Evolutionary conservation across 2,113 vertebrate species (phyloP).

Genomic region (Anseranas semipalmata): DNA sequence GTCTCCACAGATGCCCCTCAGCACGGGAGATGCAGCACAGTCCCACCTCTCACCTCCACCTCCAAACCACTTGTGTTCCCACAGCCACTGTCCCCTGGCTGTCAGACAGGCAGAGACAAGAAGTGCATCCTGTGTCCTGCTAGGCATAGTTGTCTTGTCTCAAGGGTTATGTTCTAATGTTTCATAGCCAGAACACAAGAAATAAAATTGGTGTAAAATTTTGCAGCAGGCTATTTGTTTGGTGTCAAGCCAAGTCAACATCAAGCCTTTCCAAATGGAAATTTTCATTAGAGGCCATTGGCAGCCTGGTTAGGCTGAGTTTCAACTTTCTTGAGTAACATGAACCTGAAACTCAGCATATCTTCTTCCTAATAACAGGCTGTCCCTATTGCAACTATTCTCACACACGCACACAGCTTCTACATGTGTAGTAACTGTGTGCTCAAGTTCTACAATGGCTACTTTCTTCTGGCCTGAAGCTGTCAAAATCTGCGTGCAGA

Average conservation of each 20-base stretch:
- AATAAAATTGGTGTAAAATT: slow-evolving; percentile 94
- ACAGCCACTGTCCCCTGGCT: not conserved
- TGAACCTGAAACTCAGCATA: slow-evolving; percentile 75
- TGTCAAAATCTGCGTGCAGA: not conserved
- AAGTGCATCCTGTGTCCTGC: not conserved
- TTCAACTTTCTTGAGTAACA: slow-evolving; percentile 75
- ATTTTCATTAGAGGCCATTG: slow-evolving; percentile 83
- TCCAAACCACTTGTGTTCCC: not conserved
- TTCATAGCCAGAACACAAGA: slow-evolving; percentile 63
- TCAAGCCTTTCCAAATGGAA: slow-evolving; percentile 84
- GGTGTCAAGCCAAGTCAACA: slow-evolving; percentile 86
- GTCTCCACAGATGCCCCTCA: not conserved
- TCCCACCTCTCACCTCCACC: not conserved
- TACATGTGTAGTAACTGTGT: not conserved
- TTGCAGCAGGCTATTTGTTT: slow-evolving; percentile 84
- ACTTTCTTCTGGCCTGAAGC: not conserved
- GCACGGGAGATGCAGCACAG: not conserved
- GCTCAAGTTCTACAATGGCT: not conserved
- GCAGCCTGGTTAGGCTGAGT: slow-evolving; percentile 79
- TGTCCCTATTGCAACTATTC: slow-evolving; percentile 53
- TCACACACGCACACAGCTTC: slow-evolving; percentile 6
- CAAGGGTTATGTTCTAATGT: not conserved
- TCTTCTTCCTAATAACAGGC: slow-evolving; percentile 70
- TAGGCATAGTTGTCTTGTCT: not conserved
- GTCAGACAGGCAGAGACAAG: not conserved